Evolutionary conservation across 2,797 vertebrate species (phyloP).

Genomic region (Hipposideros larvatus): DNA sequence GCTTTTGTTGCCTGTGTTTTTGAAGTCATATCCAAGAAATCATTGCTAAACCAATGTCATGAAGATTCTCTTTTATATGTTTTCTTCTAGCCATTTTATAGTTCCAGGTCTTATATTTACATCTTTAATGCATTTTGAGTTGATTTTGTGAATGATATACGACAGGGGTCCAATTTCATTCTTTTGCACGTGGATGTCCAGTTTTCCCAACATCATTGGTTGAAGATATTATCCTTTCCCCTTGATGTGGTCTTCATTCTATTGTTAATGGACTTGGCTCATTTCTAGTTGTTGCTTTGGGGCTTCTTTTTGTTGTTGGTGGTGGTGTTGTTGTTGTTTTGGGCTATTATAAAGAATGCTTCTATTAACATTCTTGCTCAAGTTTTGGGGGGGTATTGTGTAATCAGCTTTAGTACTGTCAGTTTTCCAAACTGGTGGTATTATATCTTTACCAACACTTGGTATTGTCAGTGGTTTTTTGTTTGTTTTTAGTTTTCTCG

Average conservation of each 20-base stretch:
- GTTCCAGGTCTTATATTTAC: neutral
- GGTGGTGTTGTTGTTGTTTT: neutral
- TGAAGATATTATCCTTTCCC: neutral
- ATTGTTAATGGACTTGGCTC: neutral
- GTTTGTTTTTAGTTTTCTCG: neutral
- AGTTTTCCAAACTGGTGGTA: neutral
- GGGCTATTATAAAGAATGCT: neutral
- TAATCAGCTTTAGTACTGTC: neutral
- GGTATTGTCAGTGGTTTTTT: neutral
- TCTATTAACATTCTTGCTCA: neutral
- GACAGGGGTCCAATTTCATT: neutral
- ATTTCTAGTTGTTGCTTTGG: neutral
- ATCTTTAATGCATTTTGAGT: neutral
- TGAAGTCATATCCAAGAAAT: neutral
- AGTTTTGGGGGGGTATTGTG: neutral
- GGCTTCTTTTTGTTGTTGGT: neutral
- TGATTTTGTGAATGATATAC: neutral
- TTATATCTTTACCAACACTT: neutral
- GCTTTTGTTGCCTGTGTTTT: neutral
- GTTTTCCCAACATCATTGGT: neutral
- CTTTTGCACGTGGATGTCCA: neutral
- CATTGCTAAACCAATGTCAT: neutral
- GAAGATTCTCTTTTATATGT: neutral
- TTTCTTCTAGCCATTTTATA: neutral
- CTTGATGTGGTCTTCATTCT: neutral